A percentile compares a stretch with the other conserved stretches of the same genome.
Conservation (phyloP, 1,140 invertebrate genomes). For the Mesaphorura yosii region DNA sequence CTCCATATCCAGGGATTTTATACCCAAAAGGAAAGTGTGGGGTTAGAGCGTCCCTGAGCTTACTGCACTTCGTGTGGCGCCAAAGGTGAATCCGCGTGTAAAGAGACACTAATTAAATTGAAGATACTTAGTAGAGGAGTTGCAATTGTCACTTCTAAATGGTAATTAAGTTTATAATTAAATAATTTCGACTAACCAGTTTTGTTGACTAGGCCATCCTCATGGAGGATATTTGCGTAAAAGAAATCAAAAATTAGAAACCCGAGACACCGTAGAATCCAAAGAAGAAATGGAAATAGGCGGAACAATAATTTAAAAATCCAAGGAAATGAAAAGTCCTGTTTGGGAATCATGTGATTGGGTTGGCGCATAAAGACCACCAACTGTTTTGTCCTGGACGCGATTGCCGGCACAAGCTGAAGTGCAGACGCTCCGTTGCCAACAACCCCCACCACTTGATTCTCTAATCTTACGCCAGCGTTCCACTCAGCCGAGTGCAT, state of each 20-base stretch:
- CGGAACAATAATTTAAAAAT: neutral
- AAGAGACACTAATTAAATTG: neutral
- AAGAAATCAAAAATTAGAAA: neutral
- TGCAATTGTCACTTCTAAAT: neutral
- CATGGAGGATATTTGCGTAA: too few species aligned
- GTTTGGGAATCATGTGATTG: slow-evolving; percentile 9
- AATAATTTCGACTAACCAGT: too few species aligned
- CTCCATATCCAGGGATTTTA: neutral
- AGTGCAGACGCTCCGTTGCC: slow-evolving; percentile 21
- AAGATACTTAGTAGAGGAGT: neutral
- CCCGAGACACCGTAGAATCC: neutral
- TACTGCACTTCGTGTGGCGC: neutral
- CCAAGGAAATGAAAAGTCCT: neutral
- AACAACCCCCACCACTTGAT: slow-evolving; percentile 19
- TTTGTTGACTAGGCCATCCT: too few species aligned
- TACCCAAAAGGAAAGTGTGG: neutral
- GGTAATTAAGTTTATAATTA: too few species aligned
- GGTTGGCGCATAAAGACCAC: slow-evolving; percentile 20
- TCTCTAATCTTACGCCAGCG: slow-evolving; percentile 5
- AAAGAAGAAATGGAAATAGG: neutral
- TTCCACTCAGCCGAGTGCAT: slow-evolving; percentile 22
- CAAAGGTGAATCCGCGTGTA: neutral
- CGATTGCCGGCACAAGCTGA: slow-evolving; percentile 22
- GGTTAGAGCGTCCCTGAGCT: neutral
- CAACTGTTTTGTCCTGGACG: slow-evolving; percentile 12